A percentile compares a stretch with the other conserved stretches of the same genome.
Conservation (phyloP, 2,113 vertebrate genomes). For the Nestor notabilis region DNA sequence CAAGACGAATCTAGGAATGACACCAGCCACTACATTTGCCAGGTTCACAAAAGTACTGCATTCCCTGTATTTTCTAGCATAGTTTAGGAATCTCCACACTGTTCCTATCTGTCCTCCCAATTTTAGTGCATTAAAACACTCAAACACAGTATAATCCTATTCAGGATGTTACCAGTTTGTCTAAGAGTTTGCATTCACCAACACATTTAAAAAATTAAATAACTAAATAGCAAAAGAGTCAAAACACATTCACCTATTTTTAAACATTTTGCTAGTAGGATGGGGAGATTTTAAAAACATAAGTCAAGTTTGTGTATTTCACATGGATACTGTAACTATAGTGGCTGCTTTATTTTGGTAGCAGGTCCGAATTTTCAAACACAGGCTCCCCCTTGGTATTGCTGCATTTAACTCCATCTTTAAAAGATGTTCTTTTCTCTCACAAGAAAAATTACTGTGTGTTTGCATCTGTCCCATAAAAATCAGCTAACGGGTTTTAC, state of each 20-base stretch:
- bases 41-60: background rate
- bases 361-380: background rate
- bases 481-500: background rate
- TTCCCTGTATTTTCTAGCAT: background rate
- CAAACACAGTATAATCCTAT: background rate
- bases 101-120: background rate
- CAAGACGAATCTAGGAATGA: constrained; percentile 88
- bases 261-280: background rate
- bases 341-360: background rate
- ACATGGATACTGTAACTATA: background rate
- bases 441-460: background rate
- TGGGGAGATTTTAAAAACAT: background rate
- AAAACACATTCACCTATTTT: background rate
- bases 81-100: background rate
- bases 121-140: background rate
- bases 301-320: background rate
- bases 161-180: background rate
- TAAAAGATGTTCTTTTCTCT: background rate
- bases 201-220: background rate
- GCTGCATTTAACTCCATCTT: background rate
- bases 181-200: background rate
- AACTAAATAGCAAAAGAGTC: background rate
- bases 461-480: background rate
- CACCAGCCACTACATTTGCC: background rate
- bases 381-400: background rate